Conservation (phyloP, 2,113 vertebrate species). For the Charadrius vociferus region DNA sequence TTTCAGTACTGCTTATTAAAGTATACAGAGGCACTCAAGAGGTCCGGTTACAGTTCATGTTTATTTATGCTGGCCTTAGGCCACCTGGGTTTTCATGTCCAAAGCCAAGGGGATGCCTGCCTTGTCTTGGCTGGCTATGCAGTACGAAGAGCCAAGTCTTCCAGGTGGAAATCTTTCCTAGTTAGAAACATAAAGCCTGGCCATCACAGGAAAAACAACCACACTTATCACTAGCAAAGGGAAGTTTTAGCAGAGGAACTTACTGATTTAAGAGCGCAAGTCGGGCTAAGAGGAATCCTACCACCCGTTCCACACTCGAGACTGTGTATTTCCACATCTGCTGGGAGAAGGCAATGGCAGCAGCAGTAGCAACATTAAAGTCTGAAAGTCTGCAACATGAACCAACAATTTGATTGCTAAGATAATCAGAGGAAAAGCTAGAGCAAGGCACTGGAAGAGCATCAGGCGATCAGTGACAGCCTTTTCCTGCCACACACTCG, state of each 20-base stretch:
- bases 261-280: background rate
- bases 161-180: background rate
- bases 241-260: background rate
- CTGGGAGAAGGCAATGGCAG: background rate
- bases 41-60: background rate
- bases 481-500: background rate
- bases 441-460: background rate
- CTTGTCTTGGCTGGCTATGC: background rate
- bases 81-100: background rate
- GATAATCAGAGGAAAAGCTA: background rate
- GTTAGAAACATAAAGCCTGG: background rate
- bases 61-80: background rate
- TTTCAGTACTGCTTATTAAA: background rate
- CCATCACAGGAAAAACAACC: background rate
- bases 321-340: background rate
- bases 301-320: background rate
- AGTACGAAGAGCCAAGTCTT: background rate
- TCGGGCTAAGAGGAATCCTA: background rate
- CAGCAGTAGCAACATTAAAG: background rate
- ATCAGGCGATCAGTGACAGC: background rate
- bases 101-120: background rate
- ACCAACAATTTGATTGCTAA: background rate
- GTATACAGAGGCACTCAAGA: background rate
- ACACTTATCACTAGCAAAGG: background rate
- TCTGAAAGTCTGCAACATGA: background rate